phyloP scores from a whole-genome alignment of 2,113 vertebrate genomes.

The Todiramphus saurophagus region DNA sequence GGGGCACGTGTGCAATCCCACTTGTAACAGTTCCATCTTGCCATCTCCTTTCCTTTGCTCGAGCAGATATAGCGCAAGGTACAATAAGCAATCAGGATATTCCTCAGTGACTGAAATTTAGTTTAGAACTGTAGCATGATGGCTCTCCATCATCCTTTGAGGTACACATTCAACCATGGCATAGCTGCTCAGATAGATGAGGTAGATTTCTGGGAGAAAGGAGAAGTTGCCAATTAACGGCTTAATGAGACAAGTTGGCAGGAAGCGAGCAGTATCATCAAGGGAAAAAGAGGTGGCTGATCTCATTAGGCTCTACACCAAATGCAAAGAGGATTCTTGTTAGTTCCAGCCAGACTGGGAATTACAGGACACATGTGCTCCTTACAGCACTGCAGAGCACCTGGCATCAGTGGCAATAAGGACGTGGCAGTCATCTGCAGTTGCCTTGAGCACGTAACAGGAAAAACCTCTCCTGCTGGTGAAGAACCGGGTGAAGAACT shows the following conservation, averaged over 20 bases:
- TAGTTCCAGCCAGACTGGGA: not conserved
- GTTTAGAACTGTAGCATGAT: not conserved
- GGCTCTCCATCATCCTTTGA: not conserved
- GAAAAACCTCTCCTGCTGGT: not conserved
- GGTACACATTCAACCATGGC: not conserved
- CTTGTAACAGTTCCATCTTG: not conserved
- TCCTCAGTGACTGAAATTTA: not conserved
- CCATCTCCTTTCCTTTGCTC: not conserved
- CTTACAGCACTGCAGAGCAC: not conserved
- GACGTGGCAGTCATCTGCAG: not conserved
- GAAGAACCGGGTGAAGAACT: not conserved
- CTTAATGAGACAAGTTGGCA: constrained; percentile 3
- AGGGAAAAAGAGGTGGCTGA: not conserved
- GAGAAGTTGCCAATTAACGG: not conserved
- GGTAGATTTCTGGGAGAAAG: not conserved
- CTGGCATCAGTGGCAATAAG: not conserved
- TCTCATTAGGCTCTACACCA: constrained; percentile 12
- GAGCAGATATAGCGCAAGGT: not conserved
- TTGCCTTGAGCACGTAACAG: not conserved
- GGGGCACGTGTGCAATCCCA: not conserved
- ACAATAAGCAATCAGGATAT: not conserved
- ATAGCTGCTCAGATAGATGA: not conserved
- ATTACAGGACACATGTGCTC: not conserved
- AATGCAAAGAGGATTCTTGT: not conserved
- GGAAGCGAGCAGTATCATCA: not conserved